Conservation (phyloP, 2,888 invertebrate genomes). For the Drosophila imparisetae region DNA sequence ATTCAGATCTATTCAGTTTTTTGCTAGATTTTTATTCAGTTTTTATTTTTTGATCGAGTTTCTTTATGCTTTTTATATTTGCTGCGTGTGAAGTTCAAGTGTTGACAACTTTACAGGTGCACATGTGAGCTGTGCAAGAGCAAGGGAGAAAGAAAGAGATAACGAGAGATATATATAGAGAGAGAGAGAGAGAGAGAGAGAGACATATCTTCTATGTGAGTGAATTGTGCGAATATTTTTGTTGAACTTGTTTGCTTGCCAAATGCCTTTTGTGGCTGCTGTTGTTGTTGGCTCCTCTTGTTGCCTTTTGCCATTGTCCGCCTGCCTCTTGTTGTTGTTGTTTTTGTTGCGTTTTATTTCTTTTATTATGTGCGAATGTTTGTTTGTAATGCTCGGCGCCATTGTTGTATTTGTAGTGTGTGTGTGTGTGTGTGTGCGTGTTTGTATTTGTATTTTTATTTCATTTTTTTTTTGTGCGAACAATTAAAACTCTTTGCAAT, state of each 20-base stretch:
- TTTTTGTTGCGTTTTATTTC: constrained; percentile 77
- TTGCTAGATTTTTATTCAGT: background rate
- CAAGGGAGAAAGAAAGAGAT: background rate
- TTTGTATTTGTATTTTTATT: constrained; percentile 62
- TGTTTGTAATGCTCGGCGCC: constrained; percentile 74
- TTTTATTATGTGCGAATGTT: constrained; percentile 80
- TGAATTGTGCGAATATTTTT: constrained; percentile 62
- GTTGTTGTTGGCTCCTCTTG: constrained; percentile 54
- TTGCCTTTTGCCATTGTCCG: constrained; percentile 60
- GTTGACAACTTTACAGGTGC: constrained; percentile 46
- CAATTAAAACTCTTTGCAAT: constrained; percentile 85
- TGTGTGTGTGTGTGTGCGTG: constrained; percentile 26
- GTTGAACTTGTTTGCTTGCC: constrained; percentile 64
- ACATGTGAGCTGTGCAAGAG: constrained; percentile 23
- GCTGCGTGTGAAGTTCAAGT: constrained; percentile 13
- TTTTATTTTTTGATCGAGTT: background rate
- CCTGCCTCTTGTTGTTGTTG: constrained; percentile 47
- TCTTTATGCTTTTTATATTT: constrained; percentile 4
- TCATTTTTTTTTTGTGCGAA: constrained; percentile 74
- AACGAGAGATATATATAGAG: constrained; percentile 3
- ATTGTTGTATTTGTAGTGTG: constrained; percentile 55
- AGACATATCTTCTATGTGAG: constrained; percentile 30
- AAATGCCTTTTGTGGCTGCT: constrained; percentile 53
- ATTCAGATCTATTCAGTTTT: background rate
- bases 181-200: background rate